Evolutionary conservation across 2,888 invertebrate genomes (phyloP).

Genomic region (Tromatobia lineatoria): DNA sequence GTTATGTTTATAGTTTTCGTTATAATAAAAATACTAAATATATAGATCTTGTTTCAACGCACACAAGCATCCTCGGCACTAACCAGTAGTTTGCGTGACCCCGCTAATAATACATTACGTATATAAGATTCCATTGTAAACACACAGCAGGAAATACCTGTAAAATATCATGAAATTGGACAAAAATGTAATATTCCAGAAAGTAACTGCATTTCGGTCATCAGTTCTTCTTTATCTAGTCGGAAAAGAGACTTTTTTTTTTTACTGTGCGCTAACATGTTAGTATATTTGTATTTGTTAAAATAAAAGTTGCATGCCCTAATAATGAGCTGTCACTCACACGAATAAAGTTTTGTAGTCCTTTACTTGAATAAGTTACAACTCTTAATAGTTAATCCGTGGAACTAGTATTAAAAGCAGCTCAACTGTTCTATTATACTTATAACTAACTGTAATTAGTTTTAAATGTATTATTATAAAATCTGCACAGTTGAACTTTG

Average conservation of each 20-base stretch:
- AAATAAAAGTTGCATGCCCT: too few species aligned
- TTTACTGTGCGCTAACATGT: not conserved
- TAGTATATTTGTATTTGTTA: not conserved
- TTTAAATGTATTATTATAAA: too few species aligned
- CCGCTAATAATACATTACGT: slow-evolving; percentile 44
- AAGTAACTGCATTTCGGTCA: not conserved
- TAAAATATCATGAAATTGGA: not conserved
- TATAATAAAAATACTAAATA: slow-evolving; percentile 5
- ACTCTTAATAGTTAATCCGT: too few species aligned
- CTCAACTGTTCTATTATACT: too few species aligned
- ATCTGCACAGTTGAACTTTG: too few species aligned
- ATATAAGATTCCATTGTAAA: slow-evolving; percentile 2
- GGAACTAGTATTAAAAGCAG: too few species aligned
- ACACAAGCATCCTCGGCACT: slow-evolving; percentile 1
- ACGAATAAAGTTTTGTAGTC: too few species aligned
- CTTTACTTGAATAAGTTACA: too few species aligned
- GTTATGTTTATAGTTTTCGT: slow-evolving; percentile 10
- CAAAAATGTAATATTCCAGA: not conserved
- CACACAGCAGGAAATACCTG: not conserved
- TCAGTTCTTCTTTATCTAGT: not conserved
- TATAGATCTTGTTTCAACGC: not conserved
- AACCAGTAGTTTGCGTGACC: slow-evolving; percentile 62
- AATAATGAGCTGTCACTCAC: too few species aligned
- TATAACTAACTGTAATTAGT: too few species aligned
- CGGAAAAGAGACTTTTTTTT: not conserved